Evolutionary conservation across 1,140 invertebrate genomes (phyloP), one percentile per base, ranked within the genome.

Genomic region (Halotydeus destructor): DNA sequence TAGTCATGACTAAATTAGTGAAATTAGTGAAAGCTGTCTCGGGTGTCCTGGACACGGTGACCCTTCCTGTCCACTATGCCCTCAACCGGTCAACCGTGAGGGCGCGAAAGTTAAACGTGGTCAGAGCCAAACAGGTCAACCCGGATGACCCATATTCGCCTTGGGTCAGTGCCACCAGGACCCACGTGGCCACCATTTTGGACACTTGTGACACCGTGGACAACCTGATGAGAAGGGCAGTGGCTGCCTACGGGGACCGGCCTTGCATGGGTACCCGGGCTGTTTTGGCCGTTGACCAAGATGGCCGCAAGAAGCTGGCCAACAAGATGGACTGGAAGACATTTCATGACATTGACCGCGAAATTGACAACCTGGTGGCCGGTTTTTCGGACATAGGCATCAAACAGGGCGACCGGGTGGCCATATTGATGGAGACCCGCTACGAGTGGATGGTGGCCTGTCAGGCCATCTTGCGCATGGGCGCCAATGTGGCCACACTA

Each of bases 391-490:
- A n/a, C n/a, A n/a, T n/a, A n/a, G 46, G 44, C 14, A 24, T 49
- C 25, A 31, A 35, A 40, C 68, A 72, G 1, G 65, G 67, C 5
- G 61, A 70, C 35, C 83, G 81, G 52, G 63, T 96, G 44, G 79
- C 83, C 14, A 79, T 98, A 50, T 97, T 93, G 63, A 83, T 88
- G 0, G 91, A 98, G 64, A 97, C 91, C 0, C 67, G 88, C 48
- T 78, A 8, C 11, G 91, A 97, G 65, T 98, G 91, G 91, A 77
- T 96, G 71, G 73, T 94, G 26, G 76, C 83, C 1, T 79, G 85
- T 5, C 27, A 40, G 22, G 41, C 36, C 19, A 26, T 50, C 32
- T 25, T 45, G 49, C 40, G 53, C 26, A 33, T 52, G 3, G 47
- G 54, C 8, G 50, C 50, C 23, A 25, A 65, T 68, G 77, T 96